These are phyloP conservation scores for Guaruba guarouba DNA, from an alignment of 2,113 vertebrate genomes.

Conservation along the genomic window DNA sequence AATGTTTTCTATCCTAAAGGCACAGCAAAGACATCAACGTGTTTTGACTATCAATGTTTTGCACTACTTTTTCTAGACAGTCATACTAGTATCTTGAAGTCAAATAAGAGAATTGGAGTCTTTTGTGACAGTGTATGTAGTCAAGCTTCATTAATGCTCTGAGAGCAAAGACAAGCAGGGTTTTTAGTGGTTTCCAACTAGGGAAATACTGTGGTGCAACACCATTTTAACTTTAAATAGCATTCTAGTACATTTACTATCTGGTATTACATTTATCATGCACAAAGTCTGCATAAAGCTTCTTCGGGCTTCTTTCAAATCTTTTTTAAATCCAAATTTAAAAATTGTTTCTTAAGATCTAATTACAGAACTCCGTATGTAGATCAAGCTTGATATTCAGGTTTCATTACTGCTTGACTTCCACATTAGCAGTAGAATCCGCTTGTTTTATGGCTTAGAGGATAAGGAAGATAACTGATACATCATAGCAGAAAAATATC, in stretches of 20 bases:
- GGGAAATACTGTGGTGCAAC: constrained; percentile 35
- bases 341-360: background rate
- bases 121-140: constrained; percentile 23
- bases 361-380: constrained; percentile 30
- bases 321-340: background rate
- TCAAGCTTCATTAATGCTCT: background rate
- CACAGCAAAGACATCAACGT: background rate
- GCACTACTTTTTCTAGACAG: constrained; percentile 80
- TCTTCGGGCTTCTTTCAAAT: constrained; percentile 20
- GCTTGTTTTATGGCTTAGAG: background rate
- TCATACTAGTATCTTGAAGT: constrained; percentile 55
- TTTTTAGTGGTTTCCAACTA: background rate
- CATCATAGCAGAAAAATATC: background rate
- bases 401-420: constrained; percentile 51
- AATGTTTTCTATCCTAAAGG: constrained; percentile 47
- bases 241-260: constrained; percentile 33
- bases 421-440: constrained; percentile 1
- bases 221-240: constrained; percentile 35
- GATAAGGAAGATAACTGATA: background rate
- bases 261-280: constrained; percentile 40
- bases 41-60: constrained; percentile 78
- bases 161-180: background rate
- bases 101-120: background rate
- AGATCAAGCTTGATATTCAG: constrained; percentile 49
- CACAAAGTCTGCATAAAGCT: constrained; percentile 22